Base-by-base conservation (phyloP, 2,797 vertebrate species). In the Podargus strigoides region DNA sequence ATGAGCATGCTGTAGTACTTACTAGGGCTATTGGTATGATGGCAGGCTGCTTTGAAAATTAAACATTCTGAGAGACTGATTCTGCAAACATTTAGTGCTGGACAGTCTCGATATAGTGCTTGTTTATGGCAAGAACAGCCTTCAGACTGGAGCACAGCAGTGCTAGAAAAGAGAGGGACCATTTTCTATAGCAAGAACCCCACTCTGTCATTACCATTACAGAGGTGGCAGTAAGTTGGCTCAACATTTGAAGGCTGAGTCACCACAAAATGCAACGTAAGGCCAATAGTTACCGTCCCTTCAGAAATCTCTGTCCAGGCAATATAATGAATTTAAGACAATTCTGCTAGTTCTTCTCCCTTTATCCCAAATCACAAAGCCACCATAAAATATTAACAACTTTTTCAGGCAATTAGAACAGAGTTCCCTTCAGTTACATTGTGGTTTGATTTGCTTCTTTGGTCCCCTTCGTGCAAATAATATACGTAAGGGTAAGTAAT, bases 201-300 rank as follows among this genome's bases (percentile, higher is more conserved):
- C 7, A 0, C 5, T 30, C 70, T 5, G 46, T 16, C 0, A 0
- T 44, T 11, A 4, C 9, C 0, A 0, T 18, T 28, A 3, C 5
- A 1, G 42, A 22, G 59, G 36, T 9, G 2, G n/a, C 53, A 15
- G 7, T 0, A 27, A 39, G 12, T 26, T 3, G 1, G 60, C 50
- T 63, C 17, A 3, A 7, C 0, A 0, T 46, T 24, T 32, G 60
- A 30, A 52, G 73, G 68, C 34, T n/a, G 62, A 80, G 20, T 17
- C 2, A 5, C 60, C 15, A 7, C 76, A 58, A 84, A 85, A 37
- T 2, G 22, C 70, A 49, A 50, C 7, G 6, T 41, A 22, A 87
- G 63, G 39, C 46, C 63, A 53, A 37, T 0, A 34, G 30, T 47
- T 37, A 4, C 60, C 47, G 20, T 21, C 32, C 53, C 44, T 37